Percentiles rank a stretch among this genome's conserved stretches.
Conservation (phyloP, 2,113 vertebrate species). For the Baryphthengus martii region DNA sequence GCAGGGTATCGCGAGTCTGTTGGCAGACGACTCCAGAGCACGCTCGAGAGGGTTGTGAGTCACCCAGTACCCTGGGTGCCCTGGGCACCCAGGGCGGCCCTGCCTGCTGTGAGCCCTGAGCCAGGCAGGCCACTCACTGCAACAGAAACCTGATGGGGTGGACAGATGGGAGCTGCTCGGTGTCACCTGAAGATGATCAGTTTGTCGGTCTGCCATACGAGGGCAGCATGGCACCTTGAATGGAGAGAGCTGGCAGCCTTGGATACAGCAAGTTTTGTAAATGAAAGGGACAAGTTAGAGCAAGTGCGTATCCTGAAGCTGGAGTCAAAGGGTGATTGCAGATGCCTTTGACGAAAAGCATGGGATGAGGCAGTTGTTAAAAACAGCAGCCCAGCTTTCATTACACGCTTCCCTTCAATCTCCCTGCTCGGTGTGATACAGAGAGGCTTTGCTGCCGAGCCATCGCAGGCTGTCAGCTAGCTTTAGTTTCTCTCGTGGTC, state of each 20-base stretch:
- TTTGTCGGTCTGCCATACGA: slow-evolving; percentile 19
- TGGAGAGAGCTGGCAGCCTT: not conserved
- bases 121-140: no score
- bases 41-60: rapidly evolving
- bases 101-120: not conserved
- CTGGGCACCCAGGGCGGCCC: not conserved
- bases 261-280: not conserved
- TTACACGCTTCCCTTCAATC: not conserved
- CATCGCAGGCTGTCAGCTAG: not conserved
- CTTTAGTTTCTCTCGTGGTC: not conserved
- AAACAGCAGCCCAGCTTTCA: not conserved
- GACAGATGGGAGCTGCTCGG: not conserved
- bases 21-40: not conserved
- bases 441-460: not conserved
- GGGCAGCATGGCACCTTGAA: slow-evolving; percentile 41
- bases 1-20: not conserved
- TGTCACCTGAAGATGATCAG: not conserved
- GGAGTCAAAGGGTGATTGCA: not conserved
- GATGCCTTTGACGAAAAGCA: not conserved
- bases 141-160: rapidly evolving
- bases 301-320: not conserved
- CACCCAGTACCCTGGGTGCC: not conserved
- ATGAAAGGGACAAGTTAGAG: not conserved
- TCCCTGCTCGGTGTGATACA: not conserved
- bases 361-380: not conserved